phyloP scores from a whole-genome alignment of 2,888 invertebrate species.

The Germaria angustata region DNA sequence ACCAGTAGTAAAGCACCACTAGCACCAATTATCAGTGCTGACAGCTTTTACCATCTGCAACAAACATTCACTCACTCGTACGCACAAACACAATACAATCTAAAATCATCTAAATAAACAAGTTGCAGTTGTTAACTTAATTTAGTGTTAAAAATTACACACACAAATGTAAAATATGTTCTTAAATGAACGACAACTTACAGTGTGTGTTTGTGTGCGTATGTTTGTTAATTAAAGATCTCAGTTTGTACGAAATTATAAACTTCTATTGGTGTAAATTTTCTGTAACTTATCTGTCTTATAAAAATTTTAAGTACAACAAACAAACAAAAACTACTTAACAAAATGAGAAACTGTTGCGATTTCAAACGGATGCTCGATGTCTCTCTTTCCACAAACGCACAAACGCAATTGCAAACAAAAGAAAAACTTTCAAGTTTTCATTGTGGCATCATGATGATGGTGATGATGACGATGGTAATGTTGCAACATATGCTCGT shows the following conservation, averaged over 20 bases:
- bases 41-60: neutral
- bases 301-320: conserved; percentile 36
- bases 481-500: conserved; percentile 47
- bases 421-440: conserved; percentile 26
- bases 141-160: neutral
- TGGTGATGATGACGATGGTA: neutral
- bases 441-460: conserved; percentile 24
- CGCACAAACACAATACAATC: neutral
- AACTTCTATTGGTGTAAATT: conserved; percentile 33
- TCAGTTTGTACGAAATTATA: neutral
- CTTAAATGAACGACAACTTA: neutral
- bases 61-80: neutral
- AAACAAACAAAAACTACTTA: conserved; percentile 10
- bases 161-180: neutral
- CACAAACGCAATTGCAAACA: neutral
- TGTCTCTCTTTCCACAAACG: neutral
- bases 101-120: neutral
- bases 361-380: conserved; percentile 28
- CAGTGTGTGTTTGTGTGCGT: neutral
- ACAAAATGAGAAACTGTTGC: conserved; percentile 31
- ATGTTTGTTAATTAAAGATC: conserved; percentile 19
- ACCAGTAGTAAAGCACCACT: neutral
- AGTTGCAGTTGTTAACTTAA: neutral
- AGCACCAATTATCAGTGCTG: neutral
- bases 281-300: conserved; percentile 51